Percentiles rank a stretch among this genome's conserved stretches.
Evolutionary conservation across 1,140 invertebrate species (phyloP).

Genomic region (Chironomus tepperi): DNA sequence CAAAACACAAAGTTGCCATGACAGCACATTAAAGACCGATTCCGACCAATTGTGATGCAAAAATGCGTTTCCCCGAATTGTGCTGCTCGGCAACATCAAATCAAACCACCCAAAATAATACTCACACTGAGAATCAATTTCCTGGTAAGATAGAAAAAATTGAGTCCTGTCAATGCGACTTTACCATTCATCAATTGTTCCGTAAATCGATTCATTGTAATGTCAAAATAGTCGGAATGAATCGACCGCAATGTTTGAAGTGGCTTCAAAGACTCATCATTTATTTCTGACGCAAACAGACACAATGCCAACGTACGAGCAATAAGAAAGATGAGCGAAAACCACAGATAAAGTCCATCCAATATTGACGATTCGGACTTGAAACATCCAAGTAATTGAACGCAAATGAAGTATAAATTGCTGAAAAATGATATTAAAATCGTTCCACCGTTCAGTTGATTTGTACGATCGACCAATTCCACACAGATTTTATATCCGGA

Average conservation of each 20-base stretch:
- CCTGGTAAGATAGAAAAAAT: constrained; percentile 16
- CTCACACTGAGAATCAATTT: constrained; percentile 16
- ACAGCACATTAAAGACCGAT: too few species aligned
- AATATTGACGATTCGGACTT: neutral
- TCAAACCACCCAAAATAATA: neutral
- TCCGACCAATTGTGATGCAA: too few species aligned
- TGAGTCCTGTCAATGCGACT: neutral
- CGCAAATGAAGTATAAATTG: constrained; percentile 16
- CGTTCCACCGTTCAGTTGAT: neutral
- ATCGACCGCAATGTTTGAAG: neutral
- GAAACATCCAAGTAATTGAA: neutral
- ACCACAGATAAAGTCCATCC: constrained; percentile 20
- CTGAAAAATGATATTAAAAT: constrained; percentile 23
- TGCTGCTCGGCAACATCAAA: too few species aligned
- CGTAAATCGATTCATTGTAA: constrained; percentile 6
- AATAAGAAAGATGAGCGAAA: neutral
- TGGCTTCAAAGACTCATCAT: neutral
- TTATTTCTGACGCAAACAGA: constrained; percentile 1
- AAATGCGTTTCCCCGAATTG: too few species aligned
- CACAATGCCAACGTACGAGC: neutral
- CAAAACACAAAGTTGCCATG: too few species aligned
- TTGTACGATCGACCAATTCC: neutral
- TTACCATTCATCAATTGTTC: neutral
- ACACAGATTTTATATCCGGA: neutral
- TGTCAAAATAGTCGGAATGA: constrained; percentile 16